Evolutionary conservation across 2,888 invertebrate species (phyloP).

Genomic region (Ornithoptera priamus): DNA sequence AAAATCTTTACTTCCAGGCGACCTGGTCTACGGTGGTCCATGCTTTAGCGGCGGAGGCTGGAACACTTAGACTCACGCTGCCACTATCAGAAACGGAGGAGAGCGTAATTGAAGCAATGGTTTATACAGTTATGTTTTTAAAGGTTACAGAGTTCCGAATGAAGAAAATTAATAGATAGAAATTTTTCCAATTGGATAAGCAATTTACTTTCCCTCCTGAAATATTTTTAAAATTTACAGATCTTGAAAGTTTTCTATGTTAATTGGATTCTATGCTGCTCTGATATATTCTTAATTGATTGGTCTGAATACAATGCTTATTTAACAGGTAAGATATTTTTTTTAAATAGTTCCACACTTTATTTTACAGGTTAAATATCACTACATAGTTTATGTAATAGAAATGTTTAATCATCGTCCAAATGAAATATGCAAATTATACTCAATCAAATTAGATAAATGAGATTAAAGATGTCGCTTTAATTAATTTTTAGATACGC

Average conservation of each 20-base stretch:
- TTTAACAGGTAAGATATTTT: conserved; percentile 46
- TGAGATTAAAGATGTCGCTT: too few relatives aligned
- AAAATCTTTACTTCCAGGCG: conserved; percentile 44
- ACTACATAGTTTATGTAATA: too few relatives aligned
- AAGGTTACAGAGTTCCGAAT: conserved; percentile 46
- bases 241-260: conserved; percentile 55
- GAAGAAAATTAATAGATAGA: neutral
- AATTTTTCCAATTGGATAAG: neutral
- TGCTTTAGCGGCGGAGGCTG: conserved; percentile 65
- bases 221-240: conserved; percentile 40
- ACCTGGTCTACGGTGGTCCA: conserved; percentile 58
- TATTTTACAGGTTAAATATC: neutral
- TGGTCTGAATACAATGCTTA: conserved; percentile 66
- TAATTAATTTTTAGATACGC: conserved; percentile 20
- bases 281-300: conserved; percentile 64
- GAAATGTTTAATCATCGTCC: too few relatives aligned
- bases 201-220: neutral
- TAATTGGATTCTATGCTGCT: conserved; percentile 63
- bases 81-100: conserved; percentile 59
- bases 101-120: conserved; percentile 48
- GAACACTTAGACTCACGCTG: conserved; percentile 59
- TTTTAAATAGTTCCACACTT: too few relatives aligned
- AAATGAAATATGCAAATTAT: too few relatives aligned
- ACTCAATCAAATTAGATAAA: too few relatives aligned
- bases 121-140: conserved; percentile 53